Conservation (phyloP, 1,140 invertebrate genomes). For the Drosophila lowei region DNA sequence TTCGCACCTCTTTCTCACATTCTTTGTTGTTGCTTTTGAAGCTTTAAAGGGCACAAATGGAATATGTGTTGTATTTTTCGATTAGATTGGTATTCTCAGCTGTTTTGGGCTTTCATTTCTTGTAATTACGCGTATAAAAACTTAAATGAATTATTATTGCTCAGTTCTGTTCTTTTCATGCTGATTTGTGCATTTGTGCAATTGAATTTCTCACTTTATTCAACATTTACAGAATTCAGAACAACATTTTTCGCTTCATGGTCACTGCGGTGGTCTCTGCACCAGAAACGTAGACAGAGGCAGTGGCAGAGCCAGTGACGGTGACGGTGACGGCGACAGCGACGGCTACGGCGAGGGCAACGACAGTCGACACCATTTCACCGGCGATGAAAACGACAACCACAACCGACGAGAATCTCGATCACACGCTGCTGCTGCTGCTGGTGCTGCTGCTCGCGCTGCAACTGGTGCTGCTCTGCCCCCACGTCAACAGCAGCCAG, state of each 20-base stretch:
- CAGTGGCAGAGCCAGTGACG: constrained; percentile 12
- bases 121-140: neutral
- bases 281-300: constrained; percentile 3
- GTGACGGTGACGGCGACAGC: constrained; percentile 17
- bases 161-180: neutral
- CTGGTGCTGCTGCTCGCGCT: constrained; percentile 3
- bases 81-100: constrained; percentile 47
- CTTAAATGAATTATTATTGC: neutral
- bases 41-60: constrained; percentile 71
- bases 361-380: constrained; percentile 53
- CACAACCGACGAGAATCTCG: constrained; percentile 16
- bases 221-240: constrained; percentile 69
- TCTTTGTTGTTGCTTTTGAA: constrained; percentile 45
- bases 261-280: constrained; percentile 63
- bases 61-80: constrained; percentile 31
- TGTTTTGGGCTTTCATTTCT: constrained; percentile 24
- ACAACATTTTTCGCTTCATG: constrained; percentile 53
- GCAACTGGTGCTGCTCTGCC: constrained; percentile 29
- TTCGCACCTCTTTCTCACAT: constrained; percentile 30
- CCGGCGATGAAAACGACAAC: constrained; percentile 42
- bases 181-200: constrained; percentile 22
- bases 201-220: constrained; percentile 59
- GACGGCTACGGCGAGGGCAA: constrained; percentile 20
- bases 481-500: constrained; percentile 19
- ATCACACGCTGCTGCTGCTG: constrained; percentile 33